Conservation (phyloP, 2,888 invertebrate genomes). For the Perizoma affinitatum region DNA sequence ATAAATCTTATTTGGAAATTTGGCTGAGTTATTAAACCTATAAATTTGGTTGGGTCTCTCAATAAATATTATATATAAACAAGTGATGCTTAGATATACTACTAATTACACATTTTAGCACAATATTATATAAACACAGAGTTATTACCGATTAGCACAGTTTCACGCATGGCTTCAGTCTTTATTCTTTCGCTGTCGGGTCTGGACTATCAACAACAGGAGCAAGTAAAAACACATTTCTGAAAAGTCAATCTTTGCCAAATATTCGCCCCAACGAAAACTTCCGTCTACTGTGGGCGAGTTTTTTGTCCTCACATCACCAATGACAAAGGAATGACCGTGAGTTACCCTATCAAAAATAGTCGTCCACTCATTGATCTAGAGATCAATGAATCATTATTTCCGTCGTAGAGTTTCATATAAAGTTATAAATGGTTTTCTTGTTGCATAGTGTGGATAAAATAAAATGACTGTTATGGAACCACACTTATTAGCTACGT, state of each 20-base stretch:
- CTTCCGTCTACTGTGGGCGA: conserved; percentile 53
- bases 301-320: conserved; percentile 45
- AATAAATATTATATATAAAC: too few species aligned
- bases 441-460: conserved; percentile 37
- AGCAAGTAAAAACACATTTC: conserved; percentile 62
- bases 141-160: conserved; percentile 68
- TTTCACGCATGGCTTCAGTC: conserved; percentile 69
- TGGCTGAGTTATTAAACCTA: too few species aligned
- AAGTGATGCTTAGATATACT: not conserved
- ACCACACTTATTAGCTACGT: conserved; percentile 1
- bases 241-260: conserved; percentile 65
- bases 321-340: conserved; percentile 51
- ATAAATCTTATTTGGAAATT: too few species aligned
- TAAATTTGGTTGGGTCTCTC: too few species aligned
- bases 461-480: conserved; percentile 23
- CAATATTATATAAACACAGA: conserved; percentile 37
- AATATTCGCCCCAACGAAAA: conserved; percentile 68
- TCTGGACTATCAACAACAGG: conserved; percentile 62
- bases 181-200: conserved; percentile 62
- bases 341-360: conserved; percentile 60
- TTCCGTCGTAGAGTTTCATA: conserved; percentile 41
- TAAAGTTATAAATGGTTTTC: conserved; percentile 38
- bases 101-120: too few species aligned
- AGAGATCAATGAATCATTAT: conserved; percentile 54
- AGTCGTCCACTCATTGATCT: conserved; percentile 52